phyloP scores from a whole-genome alignment of 1,140 invertebrate species.

The Oscheius sp. region DNA sequence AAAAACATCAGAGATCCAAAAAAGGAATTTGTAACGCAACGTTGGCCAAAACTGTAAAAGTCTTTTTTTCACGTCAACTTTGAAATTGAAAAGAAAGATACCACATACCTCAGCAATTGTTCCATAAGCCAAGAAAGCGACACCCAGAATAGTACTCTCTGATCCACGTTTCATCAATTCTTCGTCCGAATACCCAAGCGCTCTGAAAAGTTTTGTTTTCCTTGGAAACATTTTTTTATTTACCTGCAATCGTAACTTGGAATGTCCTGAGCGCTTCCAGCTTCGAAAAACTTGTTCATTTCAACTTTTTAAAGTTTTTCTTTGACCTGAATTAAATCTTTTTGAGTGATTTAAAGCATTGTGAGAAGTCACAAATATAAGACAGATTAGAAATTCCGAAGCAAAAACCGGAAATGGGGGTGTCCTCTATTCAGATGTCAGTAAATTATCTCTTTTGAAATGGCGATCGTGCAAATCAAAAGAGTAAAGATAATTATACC shows the following conservation, averaged over 20 bases:
- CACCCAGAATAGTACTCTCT: neutral
- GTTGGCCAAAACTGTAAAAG: no score
- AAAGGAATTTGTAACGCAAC: no score
- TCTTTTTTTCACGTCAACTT: neutral
- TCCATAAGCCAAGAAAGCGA: neutral
- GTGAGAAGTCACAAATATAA: neutral
- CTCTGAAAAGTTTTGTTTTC: neutral
- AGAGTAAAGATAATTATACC: no score
- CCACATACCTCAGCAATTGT: neutral
- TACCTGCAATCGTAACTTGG: neutral
- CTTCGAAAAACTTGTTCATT: neutral
- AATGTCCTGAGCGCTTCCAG: neutral
- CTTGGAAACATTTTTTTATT: neutral
- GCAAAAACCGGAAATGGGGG: neutral
- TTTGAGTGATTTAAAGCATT: neutral
- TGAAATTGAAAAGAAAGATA: neutral
- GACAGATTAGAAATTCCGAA: neutral
- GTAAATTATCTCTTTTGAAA: neutral
- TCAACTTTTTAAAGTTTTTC: no score
- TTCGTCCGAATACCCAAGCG: neutral
- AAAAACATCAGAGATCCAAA: no score
- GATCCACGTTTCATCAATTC: neutral
- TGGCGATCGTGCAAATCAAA: neutral
- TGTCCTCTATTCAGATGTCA: neutral
- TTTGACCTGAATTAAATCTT: neutral